Evolutionary conservation across 2,113 vertebrate species (phyloP).

Genomic region (Periophthalmus modestus): DNA sequence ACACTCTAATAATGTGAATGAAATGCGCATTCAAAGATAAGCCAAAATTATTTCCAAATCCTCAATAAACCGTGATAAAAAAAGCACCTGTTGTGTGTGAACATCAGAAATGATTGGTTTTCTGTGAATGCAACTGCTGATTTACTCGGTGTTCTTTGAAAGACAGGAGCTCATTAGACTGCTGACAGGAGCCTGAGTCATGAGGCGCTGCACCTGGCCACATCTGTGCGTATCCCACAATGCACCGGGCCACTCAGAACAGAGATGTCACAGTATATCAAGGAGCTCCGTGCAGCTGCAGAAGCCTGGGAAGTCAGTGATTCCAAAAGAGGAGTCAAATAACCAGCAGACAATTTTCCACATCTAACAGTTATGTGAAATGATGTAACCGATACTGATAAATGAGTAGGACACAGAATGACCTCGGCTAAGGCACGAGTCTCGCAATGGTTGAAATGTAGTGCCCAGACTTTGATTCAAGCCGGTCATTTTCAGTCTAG

Average conservation of each 20-base stretch:
- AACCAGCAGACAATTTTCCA: constrained; percentile 1
- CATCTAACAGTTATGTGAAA: not conserved
- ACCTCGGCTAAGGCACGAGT: too few relatives aligned
- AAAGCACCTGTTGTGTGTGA: constrained; percentile 4
- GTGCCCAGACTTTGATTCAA: not conserved
- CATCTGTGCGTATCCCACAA: constrained; percentile 12
- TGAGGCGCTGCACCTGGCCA: constrained; percentile 53
- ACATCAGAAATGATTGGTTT: not conserved
- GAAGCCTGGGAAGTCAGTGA: constrained; percentile 32
- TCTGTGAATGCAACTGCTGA: not conserved
- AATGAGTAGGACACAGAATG: constrained; percentile 1
- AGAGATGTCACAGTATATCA: constrained; percentile 37
- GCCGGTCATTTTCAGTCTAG: not conserved
- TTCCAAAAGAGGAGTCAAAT: constrained; percentile 16
- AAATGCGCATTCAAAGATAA: not conserved
- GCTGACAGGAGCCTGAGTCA: constrained; percentile 38
- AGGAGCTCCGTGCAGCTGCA: constrained; percentile 46
- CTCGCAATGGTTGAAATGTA: not conserved
- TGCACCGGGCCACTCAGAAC: constrained; percentile 12
- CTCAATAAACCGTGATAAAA: not conserved
- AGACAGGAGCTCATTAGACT: constrained; percentile 52
- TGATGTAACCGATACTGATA: not conserved
- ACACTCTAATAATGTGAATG: not conserved
- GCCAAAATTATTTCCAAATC: not conserved
- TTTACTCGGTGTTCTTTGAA: constrained; percentile 22